A percentile compares a stretch with the other conserved stretches of the same genome.
These are phyloP conservation scores for Linyphia triangularis DNA, from an alignment of 2,888 invertebrate genomes.

Conservation along the genomic window DNA sequence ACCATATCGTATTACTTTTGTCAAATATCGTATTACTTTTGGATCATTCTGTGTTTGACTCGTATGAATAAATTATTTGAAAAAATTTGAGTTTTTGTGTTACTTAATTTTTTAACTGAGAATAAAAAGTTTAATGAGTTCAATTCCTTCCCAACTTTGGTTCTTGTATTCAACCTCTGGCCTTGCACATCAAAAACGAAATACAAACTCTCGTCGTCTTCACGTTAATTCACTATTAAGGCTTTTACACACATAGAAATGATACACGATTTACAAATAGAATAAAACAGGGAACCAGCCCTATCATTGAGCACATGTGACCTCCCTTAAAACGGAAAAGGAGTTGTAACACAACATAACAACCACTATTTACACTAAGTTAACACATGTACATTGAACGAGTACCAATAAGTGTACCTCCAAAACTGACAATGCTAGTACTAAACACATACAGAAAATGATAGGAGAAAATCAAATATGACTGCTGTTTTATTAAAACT, in stretches of 20 bases:
- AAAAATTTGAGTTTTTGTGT: too few species aligned
- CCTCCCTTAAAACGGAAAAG: slow-evolving; percentile 22
- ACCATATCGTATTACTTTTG: too few species aligned
- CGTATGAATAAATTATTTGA: too few species aligned
- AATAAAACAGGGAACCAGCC: slow-evolving; percentile 56
- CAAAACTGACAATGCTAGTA: too few species aligned
- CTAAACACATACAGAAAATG: too few species aligned
- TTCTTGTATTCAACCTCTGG: neutral
- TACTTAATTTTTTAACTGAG: too few species aligned
- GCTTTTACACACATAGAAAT: slow-evolving; percentile 45
- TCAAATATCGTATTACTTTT: too few species aligned
- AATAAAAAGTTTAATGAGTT: neutral
- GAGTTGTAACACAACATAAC: slow-evolving; percentile 35
- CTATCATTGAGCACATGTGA: slow-evolving; percentile 44
- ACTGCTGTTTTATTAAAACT: too few species aligned
- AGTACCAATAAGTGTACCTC: neutral
- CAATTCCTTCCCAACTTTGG: neutral
- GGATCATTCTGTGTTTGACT: too few species aligned
- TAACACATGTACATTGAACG: slow-evolving; percentile 51
- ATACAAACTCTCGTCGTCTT: neutral
- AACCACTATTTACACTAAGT: slow-evolving; percentile 58
- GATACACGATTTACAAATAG: slow-evolving; percentile 23
- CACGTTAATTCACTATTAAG: slow-evolving; percentile 37
- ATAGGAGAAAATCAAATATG: too few species aligned
- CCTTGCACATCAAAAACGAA: neutral